These are phyloP conservation scores for Paracyclopina nana DNA, from an alignment of 1,140 invertebrate species.

Conservation along the genomic window DNA sequence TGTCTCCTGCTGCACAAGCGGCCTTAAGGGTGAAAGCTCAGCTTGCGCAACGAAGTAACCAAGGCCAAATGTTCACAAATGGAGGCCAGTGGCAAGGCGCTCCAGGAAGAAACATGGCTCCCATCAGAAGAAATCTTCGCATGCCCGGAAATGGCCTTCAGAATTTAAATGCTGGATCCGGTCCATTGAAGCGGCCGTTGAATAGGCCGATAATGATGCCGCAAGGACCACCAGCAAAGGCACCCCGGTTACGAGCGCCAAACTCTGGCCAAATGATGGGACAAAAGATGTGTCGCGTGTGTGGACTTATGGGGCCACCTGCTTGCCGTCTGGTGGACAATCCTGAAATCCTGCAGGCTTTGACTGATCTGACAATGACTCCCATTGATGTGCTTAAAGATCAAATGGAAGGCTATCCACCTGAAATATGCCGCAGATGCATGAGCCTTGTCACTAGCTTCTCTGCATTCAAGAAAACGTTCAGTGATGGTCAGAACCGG, in stretches of 20 bases:
- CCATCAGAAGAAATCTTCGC: background rate
- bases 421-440: background rate
- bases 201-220: background rate
- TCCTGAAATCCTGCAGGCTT: background rate
- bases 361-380: background rate
- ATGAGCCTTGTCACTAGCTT: background rate
- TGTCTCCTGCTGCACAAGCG: background rate
- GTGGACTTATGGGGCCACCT: background rate
- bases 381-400: background rate
- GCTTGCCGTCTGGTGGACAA: background rate
- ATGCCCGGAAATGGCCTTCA: background rate
- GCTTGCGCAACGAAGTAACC: background rate
- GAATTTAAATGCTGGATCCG: background rate
- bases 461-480: background rate
- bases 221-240: background rate
- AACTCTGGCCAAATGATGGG: too few species aligned
- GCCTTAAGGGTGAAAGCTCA: background rate
- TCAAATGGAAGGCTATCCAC: background rate
- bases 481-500: background rate
- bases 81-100: too few species aligned
- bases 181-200: background rate
- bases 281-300: slow-evolving; percentile 4
- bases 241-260: background rate
- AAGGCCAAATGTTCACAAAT: too few species aligned
- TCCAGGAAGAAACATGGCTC: background rate